A percentile compares a stretch with the other conserved stretches of the same genome.
phyloP scores from a whole-genome alignment of 2,888 invertebrate species.

The Byasa hedistus region DNA sequence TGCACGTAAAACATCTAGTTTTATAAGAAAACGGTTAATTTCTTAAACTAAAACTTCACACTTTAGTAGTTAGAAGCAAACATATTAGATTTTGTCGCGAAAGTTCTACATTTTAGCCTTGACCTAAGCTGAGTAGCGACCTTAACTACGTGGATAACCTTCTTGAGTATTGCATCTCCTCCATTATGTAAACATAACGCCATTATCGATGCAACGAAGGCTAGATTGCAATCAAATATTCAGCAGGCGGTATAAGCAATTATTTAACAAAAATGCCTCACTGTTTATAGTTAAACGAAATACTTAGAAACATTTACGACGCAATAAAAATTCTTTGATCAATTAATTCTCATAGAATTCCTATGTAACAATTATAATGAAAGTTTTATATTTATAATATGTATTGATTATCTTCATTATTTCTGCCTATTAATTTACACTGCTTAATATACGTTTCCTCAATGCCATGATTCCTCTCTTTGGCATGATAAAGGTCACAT shows the following conservation, averaged over 20 bases:
- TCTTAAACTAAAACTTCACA: background rate
- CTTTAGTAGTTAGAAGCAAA: background rate
- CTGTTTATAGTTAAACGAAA: background rate
- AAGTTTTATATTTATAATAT: no score
- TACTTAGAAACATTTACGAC: background rate
- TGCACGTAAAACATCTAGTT: background rate
- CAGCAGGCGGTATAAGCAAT: background rate
- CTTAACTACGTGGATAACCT: conserved; percentile 20
- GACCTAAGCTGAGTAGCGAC: conserved; percentile 5
- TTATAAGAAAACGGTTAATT: background rate
- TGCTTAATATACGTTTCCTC: no score
- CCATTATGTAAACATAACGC: conserved; percentile 23
- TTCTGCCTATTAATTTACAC: no score
- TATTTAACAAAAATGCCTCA: background rate
- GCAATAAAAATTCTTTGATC: no score
- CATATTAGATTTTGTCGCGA: conserved; percentile 6
- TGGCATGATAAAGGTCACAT: no score
- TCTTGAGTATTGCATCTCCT: conserved; percentile 26
- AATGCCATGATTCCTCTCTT: no score
- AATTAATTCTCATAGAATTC: no score
- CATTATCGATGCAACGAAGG: conserved; percentile 20
- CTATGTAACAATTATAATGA: no score
- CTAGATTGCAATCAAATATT: conserved; percentile 13
- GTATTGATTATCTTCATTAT: no score
- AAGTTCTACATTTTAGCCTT: conserved; percentile 12